A percentile compares a stretch with the other conserved stretches of the same genome.
phyloP scores from a whole-genome alignment of 2,113 vertebrate genomes.

The Rafetus swinhoei region DNA sequence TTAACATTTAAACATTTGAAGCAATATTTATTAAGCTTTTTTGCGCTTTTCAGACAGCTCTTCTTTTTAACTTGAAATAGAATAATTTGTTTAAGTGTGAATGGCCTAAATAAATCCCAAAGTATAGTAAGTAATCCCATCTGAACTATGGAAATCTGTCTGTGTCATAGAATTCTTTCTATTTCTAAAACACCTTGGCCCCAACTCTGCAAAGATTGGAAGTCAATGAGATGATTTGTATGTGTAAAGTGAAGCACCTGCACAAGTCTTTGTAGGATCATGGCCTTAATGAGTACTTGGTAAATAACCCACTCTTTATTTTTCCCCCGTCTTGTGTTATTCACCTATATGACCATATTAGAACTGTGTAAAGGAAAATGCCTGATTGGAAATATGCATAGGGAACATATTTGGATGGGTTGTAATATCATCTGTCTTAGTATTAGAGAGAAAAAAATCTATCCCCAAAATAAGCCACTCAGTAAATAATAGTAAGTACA shows the following conservation, averaged over 20 bases:
- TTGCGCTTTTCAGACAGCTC: not conserved
- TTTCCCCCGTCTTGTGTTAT: not conserved
- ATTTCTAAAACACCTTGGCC: not conserved
- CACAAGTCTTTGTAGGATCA: not conserved
- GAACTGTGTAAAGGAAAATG: not conserved
- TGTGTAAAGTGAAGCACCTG: not conserved
- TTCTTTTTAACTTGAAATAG: not conserved
- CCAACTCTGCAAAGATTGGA: not conserved
- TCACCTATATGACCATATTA: fast-evolving
- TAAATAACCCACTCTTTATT: not conserved
- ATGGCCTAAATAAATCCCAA: not conserved
- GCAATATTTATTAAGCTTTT: not conserved
- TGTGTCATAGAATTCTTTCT: not conserved
- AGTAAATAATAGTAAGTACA: constrained; percentile 56
- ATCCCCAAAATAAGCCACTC: not conserved
- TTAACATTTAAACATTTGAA: not conserved
- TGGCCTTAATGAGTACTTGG: not conserved
- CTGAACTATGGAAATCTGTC: not conserved
- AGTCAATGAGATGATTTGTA: not conserved
- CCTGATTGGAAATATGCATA: not conserved
- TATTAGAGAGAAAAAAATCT: constrained; percentile 37
- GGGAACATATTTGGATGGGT: not conserved
- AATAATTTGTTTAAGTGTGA: not conserved
- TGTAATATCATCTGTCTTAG: not conserved
- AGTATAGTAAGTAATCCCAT: not conserved